Base-by-base conservation (phyloP, 35 echinoderm and acorn worm species). In the Eucidaris tribuloides region DNA sequence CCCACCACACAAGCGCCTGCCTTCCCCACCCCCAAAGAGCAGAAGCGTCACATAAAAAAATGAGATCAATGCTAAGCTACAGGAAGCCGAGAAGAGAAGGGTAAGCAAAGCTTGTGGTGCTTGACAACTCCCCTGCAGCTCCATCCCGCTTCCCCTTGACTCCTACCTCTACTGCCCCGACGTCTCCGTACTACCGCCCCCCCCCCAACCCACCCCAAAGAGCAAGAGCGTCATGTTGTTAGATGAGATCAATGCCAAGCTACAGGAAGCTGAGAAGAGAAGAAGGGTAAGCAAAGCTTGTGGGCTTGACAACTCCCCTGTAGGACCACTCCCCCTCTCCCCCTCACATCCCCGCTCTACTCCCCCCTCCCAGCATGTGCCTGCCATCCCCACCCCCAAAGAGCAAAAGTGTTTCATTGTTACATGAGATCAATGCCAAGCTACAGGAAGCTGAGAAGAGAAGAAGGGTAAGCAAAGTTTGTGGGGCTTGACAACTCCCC, bases 401-500 rank as follows among this genome's bases (percentile, higher is more conserved):
- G 46, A 83, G 80, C 58, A 83, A 83, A 36, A 83, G 80, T 50
- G 50, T 33, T 13, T 40, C 58, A 27, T 83, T 59, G 1, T 83
- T 83, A 64, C 57, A 83, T 30, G 80, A 83, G 43, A 83, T 83
- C 57, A 83, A 83, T 32, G 62, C 57, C 37, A 83, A 42, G 60
- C 58, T 83, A 24, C 57, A 60, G 36, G 80, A 60, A 45, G 80
- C 80, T 44, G 80, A 83, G 62, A 64, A 6, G 62, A 60, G 80
- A 19, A 83, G 80, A 46, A 83, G 62, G 80, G 80, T 83, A 45
- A 44, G 28, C 20, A 64, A n/a, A n/a, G n/a, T n/a, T n/a, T 27
- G 9, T 39, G 11, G n/a, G 11, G n/a, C n/a, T n/a, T n/a, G n/a
- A n/a, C n/a, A n/a, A n/a, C n/a, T n/a, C n/a, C n/a, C n/a, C n/a